These are phyloP conservation scores for Macrosoma leucophasiata DNA, from an alignment of 2,888 invertebrate genomes.

Conservation along the genomic window DNA sequence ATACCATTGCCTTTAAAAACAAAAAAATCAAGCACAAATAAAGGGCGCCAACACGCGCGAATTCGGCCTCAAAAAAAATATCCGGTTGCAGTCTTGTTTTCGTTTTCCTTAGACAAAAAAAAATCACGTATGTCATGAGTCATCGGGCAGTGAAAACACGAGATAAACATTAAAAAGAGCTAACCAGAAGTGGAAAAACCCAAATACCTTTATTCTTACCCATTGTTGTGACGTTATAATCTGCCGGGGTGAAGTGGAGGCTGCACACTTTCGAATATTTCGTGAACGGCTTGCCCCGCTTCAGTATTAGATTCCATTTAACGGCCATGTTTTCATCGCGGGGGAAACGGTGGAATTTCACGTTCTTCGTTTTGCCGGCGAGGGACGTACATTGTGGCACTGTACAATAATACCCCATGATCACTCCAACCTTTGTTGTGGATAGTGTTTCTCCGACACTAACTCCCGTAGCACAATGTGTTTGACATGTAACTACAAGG, in stretches of 20 bases:
- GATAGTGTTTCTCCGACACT: constrained; percentile 27
- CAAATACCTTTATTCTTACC: constrained; percentile 71
- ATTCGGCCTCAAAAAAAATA: too few species aligned
- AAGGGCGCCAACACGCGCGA: too few species aligned
- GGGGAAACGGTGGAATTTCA: constrained; percentile 70
- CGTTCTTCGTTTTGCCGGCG: constrained; percentile 73
- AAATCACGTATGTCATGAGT: constrained; percentile 33
- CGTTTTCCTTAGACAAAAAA: constrained; percentile 9
- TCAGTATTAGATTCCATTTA: constrained; percentile 63
- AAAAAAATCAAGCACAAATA: too few species aligned
- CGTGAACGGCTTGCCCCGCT: constrained; percentile 67
- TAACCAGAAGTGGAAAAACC: constrained; percentile 54
- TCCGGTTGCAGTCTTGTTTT: too few species aligned
- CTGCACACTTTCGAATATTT: constrained; percentile 73
- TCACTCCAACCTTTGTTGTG: constrained; percentile 42
- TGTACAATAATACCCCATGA: constrained; percentile 73
- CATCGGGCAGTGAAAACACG: constrained; percentile 37
- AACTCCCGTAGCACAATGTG: constrained; percentile 27
- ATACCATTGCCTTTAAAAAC: too few species aligned
- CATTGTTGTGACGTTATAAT: constrained; percentile 71
- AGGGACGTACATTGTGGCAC: constrained; percentile 72
- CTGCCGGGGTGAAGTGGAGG: constrained; percentile 62
- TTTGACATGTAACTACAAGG: constrained; percentile 35
- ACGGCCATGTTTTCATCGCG: constrained; percentile 57
- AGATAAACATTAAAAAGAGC: constrained; percentile 26